phyloP scores from a whole-genome alignment of 1,140 invertebrate species.

The Lycorma delicatula region DNA sequence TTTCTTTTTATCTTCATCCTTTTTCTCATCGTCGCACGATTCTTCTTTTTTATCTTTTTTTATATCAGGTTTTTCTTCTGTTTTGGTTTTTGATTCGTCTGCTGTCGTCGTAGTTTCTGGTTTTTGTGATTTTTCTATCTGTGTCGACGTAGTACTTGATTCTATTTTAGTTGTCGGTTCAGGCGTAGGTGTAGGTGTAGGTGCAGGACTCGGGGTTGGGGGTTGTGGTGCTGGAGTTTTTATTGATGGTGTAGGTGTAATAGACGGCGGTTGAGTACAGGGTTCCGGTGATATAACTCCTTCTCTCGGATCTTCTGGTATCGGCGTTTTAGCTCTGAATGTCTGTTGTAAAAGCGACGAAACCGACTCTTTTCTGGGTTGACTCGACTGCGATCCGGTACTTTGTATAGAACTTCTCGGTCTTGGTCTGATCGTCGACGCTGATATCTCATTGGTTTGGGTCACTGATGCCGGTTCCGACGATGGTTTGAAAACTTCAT shows the following conservation, averaged over 20 bases:
- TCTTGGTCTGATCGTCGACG: constrained; percentile 21
- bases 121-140: background rate
- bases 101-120: background rate
- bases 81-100: background rate
- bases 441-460: constrained; percentile 21
- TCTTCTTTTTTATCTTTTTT: constrained; percentile 9
- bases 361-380: constrained; percentile 25
- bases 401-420: constrained; percentile 25
- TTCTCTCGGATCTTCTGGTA: constrained; percentile 40
- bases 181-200: background rate
- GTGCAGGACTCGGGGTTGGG: background rate
- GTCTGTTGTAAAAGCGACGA: constrained; percentile 32
- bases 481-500: constrained; percentile 17
- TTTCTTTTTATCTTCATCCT: constrained; percentile 8
- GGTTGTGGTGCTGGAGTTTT: background rate
- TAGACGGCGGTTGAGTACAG: background rate
- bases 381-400: background rate
- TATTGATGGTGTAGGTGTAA: background rate
- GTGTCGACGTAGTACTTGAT: constrained; percentile 17
- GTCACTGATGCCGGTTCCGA: constrained; percentile 8
- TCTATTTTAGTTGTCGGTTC: background rate
- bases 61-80: constrained; percentile 4
- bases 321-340: constrained; percentile 40
- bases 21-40: constrained; percentile 6
- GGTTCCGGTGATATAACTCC: constrained; percentile 26